phyloP scores from a whole-genome alignment of 2,797 vertebrate genomes.

The Caiman crocodilus region DNA sequence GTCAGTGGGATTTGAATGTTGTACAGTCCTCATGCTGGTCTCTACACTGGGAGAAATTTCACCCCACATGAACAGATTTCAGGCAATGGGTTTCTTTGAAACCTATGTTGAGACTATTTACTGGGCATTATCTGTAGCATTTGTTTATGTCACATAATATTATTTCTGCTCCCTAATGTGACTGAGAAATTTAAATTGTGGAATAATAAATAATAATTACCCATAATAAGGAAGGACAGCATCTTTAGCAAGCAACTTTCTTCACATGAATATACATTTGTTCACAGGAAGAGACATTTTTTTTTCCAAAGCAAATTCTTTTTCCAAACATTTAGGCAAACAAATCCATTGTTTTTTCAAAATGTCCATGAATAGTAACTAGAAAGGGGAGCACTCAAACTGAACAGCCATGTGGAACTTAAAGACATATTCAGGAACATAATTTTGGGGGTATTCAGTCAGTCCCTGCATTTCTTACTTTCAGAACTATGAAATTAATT shows the following conservation, averaged over 20 bases:
- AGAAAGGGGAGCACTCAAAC: background rate
- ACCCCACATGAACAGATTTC: background rate
- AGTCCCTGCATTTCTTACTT: background rate
- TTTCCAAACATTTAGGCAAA: background rate
- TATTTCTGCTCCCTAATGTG: background rate
- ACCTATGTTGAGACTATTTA: background rate
- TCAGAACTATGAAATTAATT: accelerated
- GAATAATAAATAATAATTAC: constrained; percentile 24
- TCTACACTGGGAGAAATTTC: background rate
- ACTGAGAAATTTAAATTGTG: background rate
- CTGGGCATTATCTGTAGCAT: background rate
- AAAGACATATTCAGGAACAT: background rate
- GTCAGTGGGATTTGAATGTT: background rate
- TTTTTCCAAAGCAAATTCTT: background rate
- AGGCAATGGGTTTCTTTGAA: background rate
- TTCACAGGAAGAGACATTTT: too few relatives aligned
- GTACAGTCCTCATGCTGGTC: background rate
- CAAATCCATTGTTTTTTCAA: background rate
- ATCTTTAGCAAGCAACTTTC: background rate
- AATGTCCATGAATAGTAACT: background rate
- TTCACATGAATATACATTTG: background rate
- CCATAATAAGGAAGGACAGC: background rate
- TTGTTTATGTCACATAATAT: background rate
- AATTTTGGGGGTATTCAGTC: background rate
- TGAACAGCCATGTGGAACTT: background rate